Conservation (phyloP, 2,113 vertebrate species). For the Jacana jacana region DNA sequence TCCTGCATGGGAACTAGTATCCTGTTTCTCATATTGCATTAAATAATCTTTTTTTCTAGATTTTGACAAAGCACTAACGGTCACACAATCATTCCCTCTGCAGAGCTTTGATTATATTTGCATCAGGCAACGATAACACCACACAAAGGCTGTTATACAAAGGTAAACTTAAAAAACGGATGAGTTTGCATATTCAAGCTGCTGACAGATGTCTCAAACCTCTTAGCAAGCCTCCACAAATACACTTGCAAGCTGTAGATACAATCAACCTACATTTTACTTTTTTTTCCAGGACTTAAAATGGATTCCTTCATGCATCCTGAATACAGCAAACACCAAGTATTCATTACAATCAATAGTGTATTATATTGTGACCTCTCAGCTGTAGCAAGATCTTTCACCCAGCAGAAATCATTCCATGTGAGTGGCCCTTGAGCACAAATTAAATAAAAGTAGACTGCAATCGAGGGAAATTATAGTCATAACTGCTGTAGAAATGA, state of each 20-base stretch:
- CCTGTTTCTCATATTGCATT: not conserved
- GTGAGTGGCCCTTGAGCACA: constrained; percentile 73
- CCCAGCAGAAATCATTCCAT: constrained; percentile 69
- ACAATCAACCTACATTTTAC: not conserved
- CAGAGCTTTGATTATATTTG: not conserved
- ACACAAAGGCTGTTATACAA: not conserved
- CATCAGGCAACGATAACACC: not conserved
- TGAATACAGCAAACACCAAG: constrained; percentile 5
- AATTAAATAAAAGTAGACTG: constrained; percentile 78
- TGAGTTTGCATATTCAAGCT: not conserved
- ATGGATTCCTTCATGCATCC: constrained; percentile 21
- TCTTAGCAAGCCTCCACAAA: not conserved
- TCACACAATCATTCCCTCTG: not conserved
- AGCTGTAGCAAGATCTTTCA: constrained; percentile 69
- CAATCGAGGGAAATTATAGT: constrained; percentile 72
- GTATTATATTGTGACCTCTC: constrained; percentile 63
- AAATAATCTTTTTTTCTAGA: not conserved
- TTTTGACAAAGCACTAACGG: not conserved
- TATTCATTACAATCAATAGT: constrained; percentile 60
- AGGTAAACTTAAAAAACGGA: not conserved
- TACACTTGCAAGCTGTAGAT: not conserved
- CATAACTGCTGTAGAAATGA: constrained; percentile 67
- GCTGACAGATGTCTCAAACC: not conserved
- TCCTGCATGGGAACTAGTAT: not conserved
- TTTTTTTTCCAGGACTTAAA: not conserved